Evolutionary conservation across 2,113 vertebrate genomes (phyloP), one percentile per base, ranked within the genome.

Genomic region (Nothoprocta pentlandii): DNA sequence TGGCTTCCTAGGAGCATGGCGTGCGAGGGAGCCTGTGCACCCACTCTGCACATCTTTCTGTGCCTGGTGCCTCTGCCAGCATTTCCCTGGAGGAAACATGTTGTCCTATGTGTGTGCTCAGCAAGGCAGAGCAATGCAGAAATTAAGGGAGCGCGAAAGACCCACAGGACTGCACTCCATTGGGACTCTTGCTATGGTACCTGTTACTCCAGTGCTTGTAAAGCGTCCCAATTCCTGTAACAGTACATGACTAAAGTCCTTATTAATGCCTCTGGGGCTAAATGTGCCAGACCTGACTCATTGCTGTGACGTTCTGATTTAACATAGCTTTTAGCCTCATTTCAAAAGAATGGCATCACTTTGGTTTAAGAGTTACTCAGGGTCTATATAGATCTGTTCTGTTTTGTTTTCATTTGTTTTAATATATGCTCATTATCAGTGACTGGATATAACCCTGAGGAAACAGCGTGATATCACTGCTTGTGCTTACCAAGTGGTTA

Each of bases 1-100:
- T 26, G 22, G 49, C 49, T 49, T 49, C 49, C 49, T 49, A 66
- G n/a, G 14, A 0, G 0, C 0, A 0, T 5, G 15, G 30, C 62
- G 4, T 8, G 36, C 36, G 16, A 84, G 16, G 23, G 51, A 68
- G 44, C 10, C 32, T 2, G 2, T 56, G 13, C 26, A 41, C 30
- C 5, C 25, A 0, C 41, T 22, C 61, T 0, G 0, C 41, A 49
- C 46, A 11, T n/a, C 30, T 42, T 51, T 56, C 47, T 83, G n/a
- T 25, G 53, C 16, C 59, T 34, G 13, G 5, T 61, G 62, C n/a
- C 4, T 0, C 2, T 59, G 61, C 13, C 67, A 66, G 56, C n/a
- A 47, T 36, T 68, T 63, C 44, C 58, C 3, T 67, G 78, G 1
- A 76, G 71, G 42, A 85, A 14, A 7, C 41, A 56, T 34, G 23